phyloP scores from a whole-genome alignment of 2,113 vertebrate species.

The Spermophilus dauricus region DNA sequence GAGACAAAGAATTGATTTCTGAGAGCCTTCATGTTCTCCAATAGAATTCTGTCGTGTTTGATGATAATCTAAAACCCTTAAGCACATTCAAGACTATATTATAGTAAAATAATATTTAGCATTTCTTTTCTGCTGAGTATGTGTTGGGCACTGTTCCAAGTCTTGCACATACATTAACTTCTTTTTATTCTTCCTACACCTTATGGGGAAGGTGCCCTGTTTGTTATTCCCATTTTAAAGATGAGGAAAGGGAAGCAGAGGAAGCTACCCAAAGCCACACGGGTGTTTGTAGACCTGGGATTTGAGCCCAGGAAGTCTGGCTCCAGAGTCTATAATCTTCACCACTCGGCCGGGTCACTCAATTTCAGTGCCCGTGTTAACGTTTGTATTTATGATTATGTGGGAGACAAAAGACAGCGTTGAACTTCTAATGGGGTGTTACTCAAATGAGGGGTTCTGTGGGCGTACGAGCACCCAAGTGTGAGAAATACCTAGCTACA shows the following conservation, averaged over 20 bases:
- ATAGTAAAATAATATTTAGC: slow-evolving; percentile 42
- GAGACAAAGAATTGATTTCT: slow-evolving; percentile 25
- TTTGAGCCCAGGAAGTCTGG: slow-evolving; percentile 44
- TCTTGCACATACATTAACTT: background rate
- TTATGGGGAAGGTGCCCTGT: background rate
- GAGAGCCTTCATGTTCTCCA: slow-evolving; percentile 18
- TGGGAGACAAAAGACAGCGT: background rate
- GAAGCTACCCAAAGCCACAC: background rate
- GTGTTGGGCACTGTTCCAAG: slow-evolving; percentile 18
- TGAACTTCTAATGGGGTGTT: background rate
- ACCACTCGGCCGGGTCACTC: background rate
- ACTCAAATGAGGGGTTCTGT: background rate
- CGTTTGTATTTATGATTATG: background rate
- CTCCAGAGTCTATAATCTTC: background rate
- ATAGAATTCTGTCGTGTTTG: slow-evolving; percentile 40
- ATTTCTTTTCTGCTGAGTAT: slow-evolving; percentile 1
- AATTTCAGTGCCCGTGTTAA: background rate
- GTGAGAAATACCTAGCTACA: background rate
- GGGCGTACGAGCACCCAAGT: background rate
- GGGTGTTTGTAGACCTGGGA: slow-evolving; percentile 10
- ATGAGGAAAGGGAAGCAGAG: background rate
- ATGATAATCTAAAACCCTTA: slow-evolving; percentile 40
- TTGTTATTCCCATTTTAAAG: slow-evolving; percentile 41
- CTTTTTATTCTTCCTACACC: background rate
- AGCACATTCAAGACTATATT: background rate